phyloP scores from a whole-genome alignment of 2,113 vertebrate species.

The Platysteira castanea region DNA sequence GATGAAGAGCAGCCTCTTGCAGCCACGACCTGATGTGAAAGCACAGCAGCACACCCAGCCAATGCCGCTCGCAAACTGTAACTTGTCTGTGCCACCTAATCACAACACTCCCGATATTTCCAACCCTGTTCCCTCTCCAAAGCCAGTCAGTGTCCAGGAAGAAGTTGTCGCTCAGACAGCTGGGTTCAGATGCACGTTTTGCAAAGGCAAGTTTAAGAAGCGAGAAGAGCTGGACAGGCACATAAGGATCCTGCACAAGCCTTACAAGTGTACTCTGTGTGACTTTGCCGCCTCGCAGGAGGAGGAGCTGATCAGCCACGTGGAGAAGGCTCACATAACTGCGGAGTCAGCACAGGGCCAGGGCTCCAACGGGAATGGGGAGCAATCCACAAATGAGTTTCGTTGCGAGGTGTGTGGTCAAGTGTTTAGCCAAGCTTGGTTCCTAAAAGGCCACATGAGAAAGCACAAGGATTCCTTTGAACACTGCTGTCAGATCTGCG shows the following conservation, averaged over 20 bases:
- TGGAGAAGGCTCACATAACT: slow-evolving; percentile 98
- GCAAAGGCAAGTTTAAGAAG: slow-evolving; percentile 99
- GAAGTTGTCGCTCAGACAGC: slow-evolving; percentile 81
- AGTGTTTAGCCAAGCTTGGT: slow-evolving; percentile 98
- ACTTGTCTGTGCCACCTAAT: slow-evolving; percentile 80
- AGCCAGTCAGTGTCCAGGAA: slow-evolving; percentile 82
- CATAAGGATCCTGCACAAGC: slow-evolving; percentile 97
- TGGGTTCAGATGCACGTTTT: slow-evolving; percentile 96
- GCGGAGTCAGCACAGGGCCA: slow-evolving; percentile 90
- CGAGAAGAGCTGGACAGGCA: slow-evolving; percentile 95
- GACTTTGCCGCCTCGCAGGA: slow-evolving; percentile 96
- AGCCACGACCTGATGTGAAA: slow-evolving; percentile 82
- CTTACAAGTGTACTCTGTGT: slow-evolving; percentile 97
- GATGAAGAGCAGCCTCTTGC: slow-evolving; percentile 88
- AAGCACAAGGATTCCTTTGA: slow-evolving; percentile 99
- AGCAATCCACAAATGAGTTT: slow-evolving; percentile 88
- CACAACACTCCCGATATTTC: slow-evolving; percentile 80
- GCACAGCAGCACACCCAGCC: slow-evolving; percentile 77
- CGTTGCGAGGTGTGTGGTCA: slow-evolving; percentile 96
- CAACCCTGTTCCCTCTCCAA: slow-evolving; percentile 87
- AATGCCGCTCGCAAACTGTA: slow-evolving; percentile 81
- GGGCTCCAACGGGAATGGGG: slow-evolving; percentile 79
- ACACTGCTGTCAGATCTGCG: slow-evolving; percentile 97
- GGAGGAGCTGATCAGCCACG: slow-evolving; percentile 95
- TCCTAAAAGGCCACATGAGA: slow-evolving; percentile 98